Conservation (phyloP, 2,113 vertebrate genomes). For the Ginglymostoma cirratum region DNA sequence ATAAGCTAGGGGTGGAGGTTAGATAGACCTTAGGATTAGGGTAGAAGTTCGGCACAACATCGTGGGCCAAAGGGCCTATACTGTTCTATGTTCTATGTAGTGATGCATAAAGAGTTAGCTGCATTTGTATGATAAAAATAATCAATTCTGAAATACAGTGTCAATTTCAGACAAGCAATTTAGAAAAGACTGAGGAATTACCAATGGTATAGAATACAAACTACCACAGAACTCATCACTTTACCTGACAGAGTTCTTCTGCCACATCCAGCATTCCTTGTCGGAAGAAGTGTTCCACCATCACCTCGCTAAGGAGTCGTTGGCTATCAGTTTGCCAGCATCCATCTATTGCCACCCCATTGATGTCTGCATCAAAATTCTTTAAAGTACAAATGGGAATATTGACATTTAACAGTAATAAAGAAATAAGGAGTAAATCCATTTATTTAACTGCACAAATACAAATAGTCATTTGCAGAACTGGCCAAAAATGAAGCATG, state of each 20-base stretch:
- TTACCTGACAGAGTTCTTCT: constrained; percentile 74
- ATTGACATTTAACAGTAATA: neutral
- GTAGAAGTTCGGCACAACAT: no score
- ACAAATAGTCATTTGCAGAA: neutral
- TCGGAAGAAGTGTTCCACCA: constrained; percentile 77
- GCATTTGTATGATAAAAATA: neutral
- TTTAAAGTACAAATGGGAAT: constrained; percentile 43
- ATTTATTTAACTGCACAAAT: neutral
- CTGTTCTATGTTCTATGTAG: neutral
- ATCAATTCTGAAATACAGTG: neutral
- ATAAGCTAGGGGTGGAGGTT: no score
- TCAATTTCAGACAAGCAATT: neutral
- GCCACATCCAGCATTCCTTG: constrained; percentile 77
- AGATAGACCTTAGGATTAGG: no score
- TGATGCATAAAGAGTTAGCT: neutral
- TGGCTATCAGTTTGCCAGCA: constrained; percentile 76
- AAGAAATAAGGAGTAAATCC: constrained; percentile 16
- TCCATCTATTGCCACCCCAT: constrained; percentile 73
- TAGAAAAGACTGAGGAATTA: neutral
- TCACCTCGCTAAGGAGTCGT: constrained; percentile 70
- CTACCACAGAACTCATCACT: neutral
- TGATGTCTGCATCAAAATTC: constrained; percentile 77
- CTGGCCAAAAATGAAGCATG: neutral
- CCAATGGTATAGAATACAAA: neutral
- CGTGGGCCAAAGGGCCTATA: no score